A percentile compares a stretch with the other conserved stretches of the same genome.
phyloP scores from a whole-genome alignment of 2,888 invertebrate species.

The Melikaiella ostensackeni region DNA sequence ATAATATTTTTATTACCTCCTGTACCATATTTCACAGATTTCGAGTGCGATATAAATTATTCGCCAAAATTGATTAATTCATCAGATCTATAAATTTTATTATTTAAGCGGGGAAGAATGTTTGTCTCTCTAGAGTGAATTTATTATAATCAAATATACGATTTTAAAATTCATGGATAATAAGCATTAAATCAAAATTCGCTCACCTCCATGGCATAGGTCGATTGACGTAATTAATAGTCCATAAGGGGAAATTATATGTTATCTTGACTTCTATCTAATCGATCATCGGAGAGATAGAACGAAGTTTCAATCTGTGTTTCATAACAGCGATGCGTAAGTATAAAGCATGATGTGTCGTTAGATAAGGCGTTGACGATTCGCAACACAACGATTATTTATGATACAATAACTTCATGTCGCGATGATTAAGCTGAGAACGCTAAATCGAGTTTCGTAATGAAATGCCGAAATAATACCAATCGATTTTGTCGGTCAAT shows the following conservation, averaged over 20 bases:
- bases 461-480: neutral
- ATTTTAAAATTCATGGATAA: constrained; percentile 8
- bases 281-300: neutral
- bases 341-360: constrained; percentile 9
- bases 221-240: neutral
- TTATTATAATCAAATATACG: constrained; percentile 6
- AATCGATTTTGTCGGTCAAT: neutral
- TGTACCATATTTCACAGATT: neutral
- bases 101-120: neutral
- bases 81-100: constrained; percentile 1
- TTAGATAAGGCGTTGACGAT: constrained; percentile 3
- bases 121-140: neutral
- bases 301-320: neutral
- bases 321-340: constrained; percentile 17
- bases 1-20: constrained; percentile 7
- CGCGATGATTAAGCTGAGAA: neutral
- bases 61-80: constrained; percentile 11
- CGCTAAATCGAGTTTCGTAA: neutral
- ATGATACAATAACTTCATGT: constrained; percentile 15
- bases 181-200: constrained; percentile 18
- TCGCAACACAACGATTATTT: neutral
- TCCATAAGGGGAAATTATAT: constrained; percentile 7
- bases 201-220: neutral
- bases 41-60: constrained; percentile 5
- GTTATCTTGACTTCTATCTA: constrained; percentile 14